phyloP scores from a whole-genome alignment of 37 sponge, comb jelly and placozoan species.

The Diacarnus erythraeanus region DNA sequence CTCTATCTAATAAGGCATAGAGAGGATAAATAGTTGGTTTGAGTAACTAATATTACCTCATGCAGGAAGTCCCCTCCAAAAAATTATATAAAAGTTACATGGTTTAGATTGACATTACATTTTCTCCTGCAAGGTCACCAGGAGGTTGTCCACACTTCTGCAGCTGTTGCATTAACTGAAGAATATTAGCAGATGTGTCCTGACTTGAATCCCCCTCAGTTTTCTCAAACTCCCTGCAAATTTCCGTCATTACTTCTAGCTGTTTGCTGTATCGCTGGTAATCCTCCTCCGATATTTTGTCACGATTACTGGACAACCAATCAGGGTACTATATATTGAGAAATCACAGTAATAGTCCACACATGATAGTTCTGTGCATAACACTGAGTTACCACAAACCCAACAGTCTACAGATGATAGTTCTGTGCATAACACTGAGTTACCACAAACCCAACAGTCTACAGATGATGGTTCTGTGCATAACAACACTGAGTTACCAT shows the following conservation, averaged over 20 bases:
- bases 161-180: constrained; percentile 78
- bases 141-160: constrained; percentile 80
- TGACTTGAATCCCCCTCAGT: constrained; percentile 17
- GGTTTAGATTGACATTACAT: constrained; percentile 1
- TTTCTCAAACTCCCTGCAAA: constrained; percentile 69
- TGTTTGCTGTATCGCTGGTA: constrained; percentile 54
- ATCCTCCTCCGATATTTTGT: constrained; percentile 36
- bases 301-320: constrained; percentile 55
- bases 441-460: too few relatives aligned
- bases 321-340: constrained; percentile 64
- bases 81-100: background rate
- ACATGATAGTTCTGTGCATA: too few relatives aligned
- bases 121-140: constrained; percentile 47
- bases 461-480: too few relatives aligned
- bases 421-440: too few relatives aligned
- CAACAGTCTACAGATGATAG: too few relatives aligned
- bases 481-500: too few relatives aligned
- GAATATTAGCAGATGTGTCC: constrained; percentile 40
- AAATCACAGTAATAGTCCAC: too few relatives aligned
- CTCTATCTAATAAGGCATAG: too few relatives aligned
- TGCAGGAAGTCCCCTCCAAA: too few relatives aligned
- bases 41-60: too few relatives aligned
- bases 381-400: too few relatives aligned
- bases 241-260: constrained; percentile 65
- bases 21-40: too few relatives aligned